Evolutionary conservation across 2,113 vertebrate species (phyloP), one percentile per base, ranked within the genome.

Genomic region (Hemicordylus capensis): DNA sequence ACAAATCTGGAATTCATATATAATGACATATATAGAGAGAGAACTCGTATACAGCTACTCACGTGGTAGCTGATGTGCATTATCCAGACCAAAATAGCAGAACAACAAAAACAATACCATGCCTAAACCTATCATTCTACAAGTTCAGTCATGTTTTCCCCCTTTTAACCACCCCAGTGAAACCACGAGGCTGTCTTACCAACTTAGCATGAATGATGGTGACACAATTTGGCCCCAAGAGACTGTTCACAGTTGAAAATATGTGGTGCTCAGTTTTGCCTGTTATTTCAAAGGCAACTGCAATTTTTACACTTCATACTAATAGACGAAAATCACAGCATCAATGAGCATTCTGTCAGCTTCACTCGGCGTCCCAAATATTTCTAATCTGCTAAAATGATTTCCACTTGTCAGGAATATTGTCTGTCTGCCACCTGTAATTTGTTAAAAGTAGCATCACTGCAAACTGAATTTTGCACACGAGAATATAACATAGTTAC

Each of bases 241-340:
- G 48, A 39, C 17, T 28, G 51, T 0, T 85, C 3, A 74, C 64
- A 67, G 83, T 37, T 78, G 59, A 78, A 54, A 56, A 59, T 24
- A 51, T 88, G 88, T 75, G 59, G 10, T 90, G 6, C 4, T 81
- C 26, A n/a, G 85, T 83, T 37, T 82, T 17, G 3, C 28, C 14
- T 39, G 86, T 88, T 85, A 74, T 54, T 83, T 89, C 46, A 26
- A 66, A 84, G 75, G 37, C 7, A 51, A 80, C 48, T 87, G 44
- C 44, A 48, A 85, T 56, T 31, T 83, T 89, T 79, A 74, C 31
- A 14, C 82, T 58, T 74, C 69, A 89, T 37, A 76, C 1, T 80
- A 28, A 39, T 66, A 83, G 8, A 20, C 51, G 58, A 70, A 20
- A 79, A 72, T 82, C 2, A 28, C 3, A 69, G n/a, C 54, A 78